Evolutionary conservation across 2,797 vertebrate species (phyloP).

Genomic region (Gouania willdenowi): DNA sequence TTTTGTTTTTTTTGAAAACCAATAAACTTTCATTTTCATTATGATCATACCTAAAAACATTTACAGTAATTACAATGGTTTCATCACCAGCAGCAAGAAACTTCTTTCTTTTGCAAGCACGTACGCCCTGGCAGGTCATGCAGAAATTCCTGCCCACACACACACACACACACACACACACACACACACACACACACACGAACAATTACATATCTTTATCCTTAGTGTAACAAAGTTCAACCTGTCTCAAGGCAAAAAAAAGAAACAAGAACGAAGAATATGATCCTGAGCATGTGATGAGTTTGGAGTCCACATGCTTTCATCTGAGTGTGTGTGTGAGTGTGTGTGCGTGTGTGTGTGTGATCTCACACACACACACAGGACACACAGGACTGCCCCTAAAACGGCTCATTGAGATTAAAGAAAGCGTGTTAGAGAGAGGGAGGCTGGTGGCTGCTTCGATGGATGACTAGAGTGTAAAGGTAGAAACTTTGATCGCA

Average conservation of each 20-base stretch:
- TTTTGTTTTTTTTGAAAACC: too few relatives aligned
- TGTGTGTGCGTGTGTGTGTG: background rate
- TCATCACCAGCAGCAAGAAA: too few relatives aligned
- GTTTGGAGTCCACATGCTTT: slow-evolving; percentile 20
- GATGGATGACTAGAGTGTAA: background rate
- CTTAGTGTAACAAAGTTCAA: slow-evolving; percentile 32
- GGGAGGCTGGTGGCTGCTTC: too few relatives aligned
- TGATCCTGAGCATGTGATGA: slow-evolving; percentile 76
- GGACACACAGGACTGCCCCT: slow-evolving; percentile 51
- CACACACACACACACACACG: too few relatives aligned
- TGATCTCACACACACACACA: slow-evolving; percentile 44
- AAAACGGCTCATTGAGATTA: slow-evolving; percentile 34
- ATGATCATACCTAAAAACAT: slow-evolving; percentile 19
- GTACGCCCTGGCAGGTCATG: too few relatives aligned
- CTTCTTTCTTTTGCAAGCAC: too few relatives aligned
- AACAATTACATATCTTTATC: too few relatives aligned
- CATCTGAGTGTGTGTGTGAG: slow-evolving; percentile 14
- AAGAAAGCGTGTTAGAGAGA: too few relatives aligned
- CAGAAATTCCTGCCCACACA: slow-evolving; percentile 10
- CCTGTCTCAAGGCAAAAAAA: slow-evolving; percentile 60
- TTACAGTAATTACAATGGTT: too few relatives aligned
- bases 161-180: background rate
- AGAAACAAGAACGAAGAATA: slow-evolving; percentile 43
- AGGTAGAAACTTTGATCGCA: too few relatives aligned
- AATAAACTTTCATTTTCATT: too few relatives aligned